A percentile compares a stretch with the other conserved stretches of the same genome.
Evolutionary conservation across 2,113 vertebrate species (phyloP).

Genomic region (Cisticola juncidis): DNA sequence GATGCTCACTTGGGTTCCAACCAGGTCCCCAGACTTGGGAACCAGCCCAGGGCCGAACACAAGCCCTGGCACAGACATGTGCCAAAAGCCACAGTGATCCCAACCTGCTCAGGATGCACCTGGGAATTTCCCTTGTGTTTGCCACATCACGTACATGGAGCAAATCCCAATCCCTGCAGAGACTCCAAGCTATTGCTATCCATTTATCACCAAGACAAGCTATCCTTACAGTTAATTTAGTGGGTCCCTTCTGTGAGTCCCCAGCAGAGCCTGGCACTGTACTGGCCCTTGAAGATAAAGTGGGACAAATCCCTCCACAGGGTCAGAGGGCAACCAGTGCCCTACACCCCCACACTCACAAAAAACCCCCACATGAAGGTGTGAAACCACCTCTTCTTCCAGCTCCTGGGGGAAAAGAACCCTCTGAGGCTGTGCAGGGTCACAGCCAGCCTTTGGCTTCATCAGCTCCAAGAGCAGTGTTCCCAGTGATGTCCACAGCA

Average conservation of each 20-base stretch:
- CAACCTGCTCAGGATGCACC: fast-evolving
- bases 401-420: neutral
- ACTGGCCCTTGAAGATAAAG: fast-evolving
- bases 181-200: neutral
- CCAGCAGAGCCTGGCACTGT: neutral
- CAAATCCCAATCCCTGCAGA: neutral
- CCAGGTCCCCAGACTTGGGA: neutral
- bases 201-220: neutral
- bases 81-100: fast-evolving
- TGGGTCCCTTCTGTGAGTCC: fast-evolving
- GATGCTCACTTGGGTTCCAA: fast-evolving
- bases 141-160: neutral
- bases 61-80: neutral
- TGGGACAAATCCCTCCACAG: fast-evolving
- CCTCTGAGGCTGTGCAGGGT: fast-evolving
- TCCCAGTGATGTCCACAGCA: neutral
- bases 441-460: neutral
- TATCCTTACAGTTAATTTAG: no score
- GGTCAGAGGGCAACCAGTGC: neutral
- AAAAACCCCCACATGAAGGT: neutral
- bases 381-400: neutral
- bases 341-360: no score
- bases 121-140: neutral
- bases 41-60: neutral
- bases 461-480: neutral